Evolutionary conservation across 2,113 vertebrate genomes (phyloP).

Genomic region (Spea multiplicata): DNA sequence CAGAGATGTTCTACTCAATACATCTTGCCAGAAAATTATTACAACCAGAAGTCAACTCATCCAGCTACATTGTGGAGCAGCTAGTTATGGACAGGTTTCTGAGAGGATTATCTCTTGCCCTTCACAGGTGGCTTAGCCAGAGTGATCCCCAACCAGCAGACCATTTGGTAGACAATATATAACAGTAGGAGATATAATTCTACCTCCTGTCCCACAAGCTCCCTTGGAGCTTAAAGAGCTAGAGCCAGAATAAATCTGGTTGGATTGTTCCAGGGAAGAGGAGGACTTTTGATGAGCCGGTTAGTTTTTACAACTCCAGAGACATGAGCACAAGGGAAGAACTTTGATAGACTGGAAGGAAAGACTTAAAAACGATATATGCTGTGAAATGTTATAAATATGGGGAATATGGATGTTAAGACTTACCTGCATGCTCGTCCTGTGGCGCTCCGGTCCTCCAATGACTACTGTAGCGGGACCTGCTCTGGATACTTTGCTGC

Average conservation of each 20-base stretch:
- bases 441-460: too few species aligned
- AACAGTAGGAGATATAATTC: not conserved
- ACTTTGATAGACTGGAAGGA: not conserved
- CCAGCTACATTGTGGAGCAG: not conserved
- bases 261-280: not conserved
- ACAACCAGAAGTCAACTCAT: not conserved
- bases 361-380: too few species aligned
- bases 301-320: not conserved
- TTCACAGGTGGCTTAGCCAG: not conserved
- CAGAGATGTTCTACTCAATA: slow-evolving; percentile 4
- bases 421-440: too few species aligned
- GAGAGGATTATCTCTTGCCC: not conserved
- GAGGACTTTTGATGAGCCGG: not conserved
- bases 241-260: not conserved
- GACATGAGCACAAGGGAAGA: not conserved
- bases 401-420: too few species aligned
- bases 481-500: too few species aligned
- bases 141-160: not conserved
- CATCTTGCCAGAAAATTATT: slow-evolving; percentile 11
- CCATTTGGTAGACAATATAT: not conserved
- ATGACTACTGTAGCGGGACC: too few species aligned
- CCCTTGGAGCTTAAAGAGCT: not conserved
- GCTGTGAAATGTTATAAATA: too few species aligned
- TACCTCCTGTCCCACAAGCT: not conserved
- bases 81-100: not conserved